Percentiles rank a stretch among this genome's conserved stretches.
Conservation (phyloP, 2,113 vertebrate genomes). For the Oreocharis arfaki region DNA sequence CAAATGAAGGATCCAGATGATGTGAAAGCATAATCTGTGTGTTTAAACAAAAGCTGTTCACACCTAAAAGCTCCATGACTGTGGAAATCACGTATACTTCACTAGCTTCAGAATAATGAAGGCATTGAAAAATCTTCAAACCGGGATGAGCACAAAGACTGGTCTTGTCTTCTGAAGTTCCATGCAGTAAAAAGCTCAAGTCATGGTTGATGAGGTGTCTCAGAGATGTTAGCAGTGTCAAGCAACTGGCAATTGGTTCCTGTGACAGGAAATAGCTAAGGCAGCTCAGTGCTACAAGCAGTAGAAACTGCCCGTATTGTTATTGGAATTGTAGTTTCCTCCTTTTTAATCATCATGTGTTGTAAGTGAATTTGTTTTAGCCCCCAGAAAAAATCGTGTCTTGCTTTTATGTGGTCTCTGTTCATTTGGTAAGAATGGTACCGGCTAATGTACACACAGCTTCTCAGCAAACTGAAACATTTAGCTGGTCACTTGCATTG, state of each 20-base stretch:
- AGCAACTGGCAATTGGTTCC: neutral
- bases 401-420: neutral
- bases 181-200: neutral
- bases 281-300: neutral
- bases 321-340: neutral
- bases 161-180: slow-evolving; percentile 6
- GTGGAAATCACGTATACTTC: neutral
- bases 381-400: neutral
- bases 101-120: neutral
- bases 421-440: neutral
- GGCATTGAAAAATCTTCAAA: slow-evolving; percentile 19
- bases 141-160: slow-evolving; percentile 12
- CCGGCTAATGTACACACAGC: neutral
- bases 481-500: neutral
- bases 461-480: neutral
- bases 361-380: neutral
- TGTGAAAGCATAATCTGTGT: neutral
- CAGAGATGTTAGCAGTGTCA: slow-evolving; percentile 4
- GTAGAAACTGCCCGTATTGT: neutral
- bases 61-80: neutral
- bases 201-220: slow-evolving; percentile 15
- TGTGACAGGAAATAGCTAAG: slow-evolving; percentile 20
- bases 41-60: neutral
- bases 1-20: neutral
- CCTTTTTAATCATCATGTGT: neutral